A percentile compares a stretch with the other conserved stretches of the same genome.
phyloP scores from a whole-genome alignment of 2,113 vertebrate species.

The Salvelinus namaycush region DNA sequence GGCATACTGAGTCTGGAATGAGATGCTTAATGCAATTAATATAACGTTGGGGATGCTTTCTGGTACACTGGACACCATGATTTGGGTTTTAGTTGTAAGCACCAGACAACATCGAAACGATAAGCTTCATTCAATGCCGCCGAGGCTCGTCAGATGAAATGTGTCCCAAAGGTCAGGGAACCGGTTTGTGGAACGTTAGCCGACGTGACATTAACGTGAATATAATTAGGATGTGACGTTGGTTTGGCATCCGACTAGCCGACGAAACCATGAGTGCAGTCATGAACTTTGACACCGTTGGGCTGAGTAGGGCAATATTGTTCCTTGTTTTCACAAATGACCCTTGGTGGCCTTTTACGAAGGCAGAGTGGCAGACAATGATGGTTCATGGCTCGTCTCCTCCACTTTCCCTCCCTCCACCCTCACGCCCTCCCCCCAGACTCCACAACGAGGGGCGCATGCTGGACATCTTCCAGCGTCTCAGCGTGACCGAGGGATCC shows the following conservation, averaged over 20 bases:
- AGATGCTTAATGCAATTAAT: constrained; percentile 11
- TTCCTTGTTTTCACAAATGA: constrained; percentile 23
- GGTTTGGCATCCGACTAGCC: constrained; percentile 12
- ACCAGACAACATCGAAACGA: constrained; percentile 18
- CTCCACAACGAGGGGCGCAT: constrained; percentile 81
- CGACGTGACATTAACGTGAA: constrained; percentile 31
- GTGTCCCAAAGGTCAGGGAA: background rate
- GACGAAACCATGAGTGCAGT: constrained; percentile 4
- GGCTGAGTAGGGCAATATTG: background rate
- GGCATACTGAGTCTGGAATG: background rate
- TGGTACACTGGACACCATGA: constrained; percentile 19
- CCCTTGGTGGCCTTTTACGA: constrained; percentile 9
- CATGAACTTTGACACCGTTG: constrained; percentile 18
- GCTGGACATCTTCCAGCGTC: constrained; percentile 80
- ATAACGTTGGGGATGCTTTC: constrained; percentile 14
- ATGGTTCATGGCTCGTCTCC: constrained; percentile 16
- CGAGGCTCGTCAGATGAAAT: too few species aligned
- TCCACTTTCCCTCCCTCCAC: background rate
- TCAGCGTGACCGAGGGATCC: constrained; percentile 76
- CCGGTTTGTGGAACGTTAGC: constrained; percentile 26
- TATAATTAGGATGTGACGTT: constrained; percentile 25
- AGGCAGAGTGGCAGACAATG: constrained; percentile 10
- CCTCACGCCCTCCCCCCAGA: constrained; percentile 62
- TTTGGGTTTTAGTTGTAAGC: constrained; percentile 10
- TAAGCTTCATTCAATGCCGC: background rate